These are phyloP conservation scores for Agonum fuliginosum DNA, from an alignment of 2,888 invertebrate species.

Conservation along the genomic window DNA sequence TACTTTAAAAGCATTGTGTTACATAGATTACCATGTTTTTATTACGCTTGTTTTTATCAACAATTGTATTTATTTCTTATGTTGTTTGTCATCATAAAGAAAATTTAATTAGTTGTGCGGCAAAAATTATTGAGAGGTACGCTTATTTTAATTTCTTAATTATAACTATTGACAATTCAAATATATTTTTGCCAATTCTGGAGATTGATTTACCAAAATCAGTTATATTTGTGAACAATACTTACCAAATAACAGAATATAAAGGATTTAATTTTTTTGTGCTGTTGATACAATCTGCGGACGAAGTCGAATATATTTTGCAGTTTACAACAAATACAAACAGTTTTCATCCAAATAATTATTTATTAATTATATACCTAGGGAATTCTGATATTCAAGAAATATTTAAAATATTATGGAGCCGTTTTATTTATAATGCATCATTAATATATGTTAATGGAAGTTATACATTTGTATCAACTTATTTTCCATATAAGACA, in stretches of 20 bases:
- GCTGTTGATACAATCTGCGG: background rate
- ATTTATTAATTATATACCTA: slow-evolving; percentile 2
- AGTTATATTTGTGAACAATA: background rate
- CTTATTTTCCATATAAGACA: slow-evolving; percentile 53
- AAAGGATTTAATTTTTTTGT: background rate
- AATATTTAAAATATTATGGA: slow-evolving; percentile 39
- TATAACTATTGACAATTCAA: background rate
- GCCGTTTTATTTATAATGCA: slow-evolving; percentile 26
- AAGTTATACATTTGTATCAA: slow-evolving; percentile 13
- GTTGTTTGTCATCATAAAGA: background rate
- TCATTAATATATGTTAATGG: slow-evolving; percentile 13
- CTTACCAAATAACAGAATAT: background rate
- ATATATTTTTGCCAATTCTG: slow-evolving; percentile 6
- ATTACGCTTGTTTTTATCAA: background rate
- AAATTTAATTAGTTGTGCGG: background rate
- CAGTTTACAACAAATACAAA: background rate
- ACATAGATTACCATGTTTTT: background rate
- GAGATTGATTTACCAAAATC: background rate
- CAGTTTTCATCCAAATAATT: background rate
- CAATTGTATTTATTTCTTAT: background rate
- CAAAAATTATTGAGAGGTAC: background rate
- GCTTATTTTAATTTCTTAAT: background rate
- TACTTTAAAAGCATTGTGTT: background rate
- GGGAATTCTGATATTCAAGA: slow-evolving; percentile 6
- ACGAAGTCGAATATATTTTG: background rate